These are phyloP conservation scores for Papilio protenor DNA, from an alignment of 2,888 invertebrate genomes.

Conservation along the genomic window DNA sequence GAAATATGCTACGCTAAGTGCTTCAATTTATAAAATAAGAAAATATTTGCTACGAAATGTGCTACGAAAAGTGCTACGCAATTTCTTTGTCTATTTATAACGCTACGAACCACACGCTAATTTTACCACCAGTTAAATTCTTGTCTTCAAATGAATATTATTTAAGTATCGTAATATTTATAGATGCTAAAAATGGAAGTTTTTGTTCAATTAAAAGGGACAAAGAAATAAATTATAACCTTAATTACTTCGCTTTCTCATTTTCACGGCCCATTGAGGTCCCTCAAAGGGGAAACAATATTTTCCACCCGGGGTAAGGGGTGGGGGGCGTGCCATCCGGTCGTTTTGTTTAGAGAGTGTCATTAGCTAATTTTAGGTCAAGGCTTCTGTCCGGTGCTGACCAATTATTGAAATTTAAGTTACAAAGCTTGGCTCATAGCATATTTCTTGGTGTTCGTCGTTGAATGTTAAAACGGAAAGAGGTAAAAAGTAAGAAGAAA, in stretches of 20 bases:
- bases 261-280: conserved; percentile 41
- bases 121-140: not conserved
- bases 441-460: not conserved
- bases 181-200: no score
- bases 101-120: not conserved
- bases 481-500: no score
- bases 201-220: no score
- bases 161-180: no score
- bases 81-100: no score
- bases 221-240: conserved; percentile 19
- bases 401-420: not conserved
- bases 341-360: conserved; percentile 42
- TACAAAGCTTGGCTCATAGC: not conserved
- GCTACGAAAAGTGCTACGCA: not conserved
- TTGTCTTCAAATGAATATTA: no score
- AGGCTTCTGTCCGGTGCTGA: not conserved
- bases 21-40: not conserved
- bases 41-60: not conserved
- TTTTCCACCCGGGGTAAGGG: conserved; percentile 13
- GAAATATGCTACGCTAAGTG: not conserved
- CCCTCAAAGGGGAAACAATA: conserved; percentile 42
- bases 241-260: conserved; percentile 42
- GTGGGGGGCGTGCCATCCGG: conserved; percentile 35
- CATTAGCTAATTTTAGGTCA: conserved; percentile 41
- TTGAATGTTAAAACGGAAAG: no score